Evolutionary conservation across 2,113 vertebrate genomes (phyloP).

Genomic region (Pseudopodoces humilis): DNA sequence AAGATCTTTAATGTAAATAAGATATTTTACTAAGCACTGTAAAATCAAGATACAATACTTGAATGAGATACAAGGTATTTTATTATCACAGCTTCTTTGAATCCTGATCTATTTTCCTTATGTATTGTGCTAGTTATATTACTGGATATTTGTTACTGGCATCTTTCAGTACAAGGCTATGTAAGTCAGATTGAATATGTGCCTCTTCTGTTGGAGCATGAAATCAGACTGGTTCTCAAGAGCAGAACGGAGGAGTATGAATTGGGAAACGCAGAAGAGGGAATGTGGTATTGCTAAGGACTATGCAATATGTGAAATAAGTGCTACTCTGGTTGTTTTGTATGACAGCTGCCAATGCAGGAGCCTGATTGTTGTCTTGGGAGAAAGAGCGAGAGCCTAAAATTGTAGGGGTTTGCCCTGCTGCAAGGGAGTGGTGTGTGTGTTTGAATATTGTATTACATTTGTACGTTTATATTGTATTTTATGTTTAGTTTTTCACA

Average conservation of each 20-base stretch:
- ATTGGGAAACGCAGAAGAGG: not conserved
- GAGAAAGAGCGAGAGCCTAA: not conserved
- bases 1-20: not conserved
- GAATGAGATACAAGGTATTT: not conserved
- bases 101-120: not conserved
- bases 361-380: not conserved
- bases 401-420: not conserved
- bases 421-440: not conserved
- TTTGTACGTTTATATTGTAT: too few species aligned
- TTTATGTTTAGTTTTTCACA: too few species aligned
- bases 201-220: not conserved
- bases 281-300: not conserved
- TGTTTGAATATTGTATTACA: not conserved
- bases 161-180: not conserved
- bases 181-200: not conserved
- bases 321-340: not conserved
- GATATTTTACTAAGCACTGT: not conserved
- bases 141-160: not conserved
- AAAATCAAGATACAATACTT: not conserved
- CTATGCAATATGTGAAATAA: accelerated
- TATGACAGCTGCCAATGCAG: not conserved
- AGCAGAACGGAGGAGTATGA: not conserved
- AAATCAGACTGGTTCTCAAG: not conserved
- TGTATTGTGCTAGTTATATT: not conserved
- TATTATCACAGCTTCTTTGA: not conserved